Base-by-base conservation (phyloP, 2,888 invertebrate species). In the Scaeva pyrastri region DNA sequence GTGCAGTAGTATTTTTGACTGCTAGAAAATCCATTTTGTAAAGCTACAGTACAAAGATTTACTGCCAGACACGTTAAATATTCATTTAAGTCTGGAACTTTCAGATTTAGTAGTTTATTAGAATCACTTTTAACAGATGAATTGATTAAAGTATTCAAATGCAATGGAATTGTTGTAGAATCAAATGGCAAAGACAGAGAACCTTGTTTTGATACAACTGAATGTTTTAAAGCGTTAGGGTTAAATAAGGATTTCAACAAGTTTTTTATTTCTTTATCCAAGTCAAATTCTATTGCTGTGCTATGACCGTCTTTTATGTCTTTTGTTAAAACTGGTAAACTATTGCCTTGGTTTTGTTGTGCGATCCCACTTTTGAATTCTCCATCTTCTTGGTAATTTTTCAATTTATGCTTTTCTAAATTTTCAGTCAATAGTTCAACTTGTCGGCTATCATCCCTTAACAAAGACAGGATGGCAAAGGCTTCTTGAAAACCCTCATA, bases 31-130 rank as follows among this genome's bases (percentile, higher is more conserved):
- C 90, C 89, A 19, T 82, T 87, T 39, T 90, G 88, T 5, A 91
- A 55, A 0, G 90, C 91, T 0, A 89, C 88, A 43, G 90, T 90
- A 81, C 91, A 91, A 2, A 91, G 88, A 58, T 88, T 90, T 4
- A 91, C 91, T 0, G 90, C 91, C 56, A 91, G 84, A 0, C 90
- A 88, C 2, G 90, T 90, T 0, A 91, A 88, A n/a, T 88, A 84
- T 10, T 91, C 90, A 64, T 90, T 91, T 8, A 89, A 90, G 11
- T 88, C 88, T 0, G 91, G 88, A 19, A 89, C 70, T n/a, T 87
- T 71, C 0, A 89, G 80, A 0, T 86, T 75, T 1, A 82, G 78
- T 6, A 90, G 21, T 4, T 88, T 70, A 0, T 81, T 88, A 6
- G 90, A 77, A 76, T 91, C 90, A 0, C 90, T 85, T 14, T 90